Conservation (phyloP, 2,797 vertebrate genomes). For the Phrynocephalus vlangalii region DNA sequence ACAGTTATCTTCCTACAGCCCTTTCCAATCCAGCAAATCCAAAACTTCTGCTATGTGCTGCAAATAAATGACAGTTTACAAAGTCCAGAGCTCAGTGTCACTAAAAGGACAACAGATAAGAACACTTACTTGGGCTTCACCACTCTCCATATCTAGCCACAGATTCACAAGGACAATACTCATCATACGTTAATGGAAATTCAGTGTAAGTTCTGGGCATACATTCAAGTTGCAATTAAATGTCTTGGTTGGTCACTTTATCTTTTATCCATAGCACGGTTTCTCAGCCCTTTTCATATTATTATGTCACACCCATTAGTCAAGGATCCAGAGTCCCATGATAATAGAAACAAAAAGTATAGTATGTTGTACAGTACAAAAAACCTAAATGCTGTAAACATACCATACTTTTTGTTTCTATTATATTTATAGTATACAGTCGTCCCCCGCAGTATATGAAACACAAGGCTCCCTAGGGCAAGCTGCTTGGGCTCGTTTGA, state of each 20-base stretch:
- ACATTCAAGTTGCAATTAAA: slow-evolving; percentile 4
- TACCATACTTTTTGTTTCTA: too few species aligned
- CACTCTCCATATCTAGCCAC: not conserved
- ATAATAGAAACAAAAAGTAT: too few species aligned
- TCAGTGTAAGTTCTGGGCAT: not conserved
- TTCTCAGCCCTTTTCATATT: too few species aligned
- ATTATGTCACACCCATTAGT: too few species aligned
- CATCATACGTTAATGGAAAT: not conserved
- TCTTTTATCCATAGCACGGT: not conserved
- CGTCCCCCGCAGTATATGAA: too few species aligned
- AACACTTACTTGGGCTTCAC: not conserved
- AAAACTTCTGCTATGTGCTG: not conserved
- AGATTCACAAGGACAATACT: not conserved
- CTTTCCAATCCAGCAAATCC: not conserved
- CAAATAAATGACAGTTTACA: slow-evolving; percentile 9
- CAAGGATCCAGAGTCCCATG: too few species aligned
- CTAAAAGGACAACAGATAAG: slow-evolving; percentile 22
- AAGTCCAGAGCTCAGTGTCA: slow-evolving; percentile 35
- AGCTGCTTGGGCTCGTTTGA: too few species aligned
- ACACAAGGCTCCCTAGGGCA: too few species aligned
- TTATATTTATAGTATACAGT: too few species aligned
- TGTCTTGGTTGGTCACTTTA: not conserved
- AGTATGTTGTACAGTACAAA: too few species aligned
- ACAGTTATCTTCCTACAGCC: not conserved
- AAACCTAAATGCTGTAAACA: too few species aligned